Percentiles rank a stretch among this genome's conserved stretches.
These are phyloP conservation scores for Lissocephala sabroskyi DNA, from an alignment of 2,888 invertebrate species.

Conservation along the genomic window DNA sequence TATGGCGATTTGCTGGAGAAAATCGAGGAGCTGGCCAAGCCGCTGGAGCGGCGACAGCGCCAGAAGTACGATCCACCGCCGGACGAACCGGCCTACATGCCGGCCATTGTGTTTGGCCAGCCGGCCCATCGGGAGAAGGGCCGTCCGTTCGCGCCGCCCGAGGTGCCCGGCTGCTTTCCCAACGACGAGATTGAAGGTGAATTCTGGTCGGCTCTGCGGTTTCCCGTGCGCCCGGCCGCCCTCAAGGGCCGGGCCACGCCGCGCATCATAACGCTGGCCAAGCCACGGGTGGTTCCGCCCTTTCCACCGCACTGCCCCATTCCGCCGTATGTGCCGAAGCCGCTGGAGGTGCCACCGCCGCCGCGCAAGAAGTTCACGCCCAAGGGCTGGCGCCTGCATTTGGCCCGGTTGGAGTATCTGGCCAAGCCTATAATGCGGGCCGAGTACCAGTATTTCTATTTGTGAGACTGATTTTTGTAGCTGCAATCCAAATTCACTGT, in stretches of 20 bases:
- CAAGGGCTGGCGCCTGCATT: conserved; percentile 61
- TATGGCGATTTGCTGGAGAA: conserved; percentile 18
- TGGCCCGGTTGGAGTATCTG: conserved; percentile 54
- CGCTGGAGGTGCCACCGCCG: conserved; percentile 22
- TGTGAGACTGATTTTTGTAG: no score
- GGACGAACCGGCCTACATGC: conserved; percentile 35
- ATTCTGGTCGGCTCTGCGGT: conserved; percentile 60
- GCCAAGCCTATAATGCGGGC: conserved; percentile 50
- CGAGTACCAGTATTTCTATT: conserved; percentile 46
- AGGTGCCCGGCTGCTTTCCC: conserved; percentile 48
- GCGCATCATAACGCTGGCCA: conserved; percentile 45
- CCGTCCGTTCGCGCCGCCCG: conserved; percentile 50
- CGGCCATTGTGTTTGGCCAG: conserved; percentile 42
- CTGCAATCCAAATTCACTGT: no score
- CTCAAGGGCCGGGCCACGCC: conserved; percentile 46
- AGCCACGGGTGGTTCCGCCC: conserved; percentile 48
- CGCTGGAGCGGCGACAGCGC: conserved; percentile 29
- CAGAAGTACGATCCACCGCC: conserved; percentile 32
- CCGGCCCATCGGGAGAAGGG: conserved; percentile 45
- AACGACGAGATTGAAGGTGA: conserved; percentile 54
- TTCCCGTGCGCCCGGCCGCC: conserved; percentile 49
- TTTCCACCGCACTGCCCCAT: conserved; percentile 58
- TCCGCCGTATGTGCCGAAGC: conserved; percentile 25
- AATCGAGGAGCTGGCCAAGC: conserved; percentile 31
- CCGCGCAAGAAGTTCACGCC: conserved; percentile 54